Percentiles rank a stretch among this genome's conserved stretches.
Conservation (phyloP, 2,888 invertebrate genomes). For the Thereva unica region DNA sequence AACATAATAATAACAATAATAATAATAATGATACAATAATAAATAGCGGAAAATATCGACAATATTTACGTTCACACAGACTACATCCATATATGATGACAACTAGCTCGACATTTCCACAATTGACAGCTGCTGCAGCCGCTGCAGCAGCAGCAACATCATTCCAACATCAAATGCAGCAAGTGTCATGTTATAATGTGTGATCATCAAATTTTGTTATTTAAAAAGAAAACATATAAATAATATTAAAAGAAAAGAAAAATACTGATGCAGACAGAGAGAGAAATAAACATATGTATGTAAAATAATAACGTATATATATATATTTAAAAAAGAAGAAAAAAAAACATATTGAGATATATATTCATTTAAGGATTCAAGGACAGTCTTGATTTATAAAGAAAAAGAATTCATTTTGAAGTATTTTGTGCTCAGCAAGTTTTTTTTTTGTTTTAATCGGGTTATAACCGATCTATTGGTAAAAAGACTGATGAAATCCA, state of each 20-base stretch:
- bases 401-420: not conserved
- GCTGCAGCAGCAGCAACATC: slow-evolving; percentile 51
- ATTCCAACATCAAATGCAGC: slow-evolving; percentile 61
- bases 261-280: not conserved
- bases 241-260: slow-evolving; percentile 9
- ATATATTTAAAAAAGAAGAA: not conserved
- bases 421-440: no score
- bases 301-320: slow-evolving; percentile 2
- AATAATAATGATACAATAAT: slow-evolving; percentile 24
- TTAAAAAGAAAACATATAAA: slow-evolving; percentile 4
- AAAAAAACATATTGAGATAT: not conserved
- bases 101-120: slow-evolving; percentile 60
- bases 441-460: no score
- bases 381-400: slow-evolving; percentile 19
- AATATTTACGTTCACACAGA: slow-evolving; percentile 63
- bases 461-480: no score
- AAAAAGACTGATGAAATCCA: no score
- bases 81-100: slow-evolving; percentile 64
- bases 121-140: slow-evolving; percentile 55
- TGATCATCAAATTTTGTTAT: slow-evolving; percentile 54
- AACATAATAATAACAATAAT: slow-evolving; percentile 6
- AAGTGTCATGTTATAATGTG: slow-evolving; percentile 66
- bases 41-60: slow-evolving; percentile 62
- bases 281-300: slow-evolving; percentile 1
- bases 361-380: slow-evolving; percentile 13